A percentile compares a stretch with the other conserved stretches of the same genome.
These are phyloP conservation scores for Vipera latastei DNA, from an alignment of 2,797 vertebrate genomes.

Conservation along the genomic window DNA sequence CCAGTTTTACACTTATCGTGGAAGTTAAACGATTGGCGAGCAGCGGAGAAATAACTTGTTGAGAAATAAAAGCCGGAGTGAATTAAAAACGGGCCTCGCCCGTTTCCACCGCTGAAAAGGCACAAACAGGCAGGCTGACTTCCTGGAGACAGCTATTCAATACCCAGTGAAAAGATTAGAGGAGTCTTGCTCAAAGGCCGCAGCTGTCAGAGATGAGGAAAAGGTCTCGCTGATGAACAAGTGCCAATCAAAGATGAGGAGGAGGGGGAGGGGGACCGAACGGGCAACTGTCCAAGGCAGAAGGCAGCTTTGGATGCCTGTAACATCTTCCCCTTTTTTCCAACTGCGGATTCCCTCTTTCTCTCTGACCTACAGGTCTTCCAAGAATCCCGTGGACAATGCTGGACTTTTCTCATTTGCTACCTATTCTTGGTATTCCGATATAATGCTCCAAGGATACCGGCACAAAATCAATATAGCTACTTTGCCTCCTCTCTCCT, in stretches of 20 bases:
- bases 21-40: neutral
- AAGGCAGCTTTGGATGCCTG: neutral
- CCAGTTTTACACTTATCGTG: neutral
- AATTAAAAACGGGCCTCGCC: neutral
- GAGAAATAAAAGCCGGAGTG: neutral
- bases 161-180: neutral
- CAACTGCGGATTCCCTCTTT: neutral
- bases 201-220: neutral
- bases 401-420: slow-evolving; percentile 77
- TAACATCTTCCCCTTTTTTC: neutral
- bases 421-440: slow-evolving; percentile 76
- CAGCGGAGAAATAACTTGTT: neutral
- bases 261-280: neutral
- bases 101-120: neutral
- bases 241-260: neutral
- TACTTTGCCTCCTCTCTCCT: slow-evolving; percentile 68
- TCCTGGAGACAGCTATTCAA: neutral
- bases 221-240: neutral
- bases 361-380: slow-evolving; percentile 33
- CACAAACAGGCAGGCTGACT: neutral
- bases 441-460: slow-evolving; percentile 74
- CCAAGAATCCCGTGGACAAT: slow-evolving; percentile 73
- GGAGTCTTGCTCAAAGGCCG: neutral
- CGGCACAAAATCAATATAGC: slow-evolving; percentile 65
- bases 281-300: neutral